Percentiles rank a stretch among this genome's conserved stretches.
These are phyloP conservation scores for Notolepis coatsorum DNA, from an alignment of 2,797 vertebrate genomes.

Conservation along the genomic window DNA sequence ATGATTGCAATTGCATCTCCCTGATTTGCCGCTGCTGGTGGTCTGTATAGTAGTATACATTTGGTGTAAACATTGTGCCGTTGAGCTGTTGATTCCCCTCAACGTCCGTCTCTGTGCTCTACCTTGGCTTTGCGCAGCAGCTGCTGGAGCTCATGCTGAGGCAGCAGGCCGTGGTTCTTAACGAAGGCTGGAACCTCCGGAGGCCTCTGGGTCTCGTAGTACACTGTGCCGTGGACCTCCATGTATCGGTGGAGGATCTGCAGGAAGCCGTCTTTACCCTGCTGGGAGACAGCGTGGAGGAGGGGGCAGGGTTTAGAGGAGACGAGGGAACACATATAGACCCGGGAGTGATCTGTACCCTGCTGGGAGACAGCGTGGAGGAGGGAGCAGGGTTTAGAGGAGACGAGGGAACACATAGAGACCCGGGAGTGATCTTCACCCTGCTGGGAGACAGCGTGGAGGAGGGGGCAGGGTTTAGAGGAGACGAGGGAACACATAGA, in stretches of 20 bases:
- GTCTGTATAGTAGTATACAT: too few species aligned
- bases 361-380: constrained; percentile 8
- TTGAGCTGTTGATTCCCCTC: too few species aligned
- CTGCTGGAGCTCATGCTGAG: constrained; percentile 95
- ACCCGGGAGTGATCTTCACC: too few species aligned
- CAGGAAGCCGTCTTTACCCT: constrained; percentile 96
- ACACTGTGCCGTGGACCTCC: constrained; percentile 97
- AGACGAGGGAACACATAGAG: too few species aligned
- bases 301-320: neutral
- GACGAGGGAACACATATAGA: constrained; percentile 11
- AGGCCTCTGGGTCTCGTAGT: constrained; percentile 94
- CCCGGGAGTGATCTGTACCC: too few species aligned
- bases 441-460: too few species aligned
- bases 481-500: too few species aligned
- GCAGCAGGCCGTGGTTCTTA: constrained; percentile 95
- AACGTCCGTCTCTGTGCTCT: constrained; percentile 31
- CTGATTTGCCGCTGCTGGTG: too few species aligned
- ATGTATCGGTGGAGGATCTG: constrained; percentile 94
- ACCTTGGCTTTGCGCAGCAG: constrained; percentile 96
- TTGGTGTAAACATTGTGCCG: too few species aligned
- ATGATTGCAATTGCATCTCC: too few species aligned
- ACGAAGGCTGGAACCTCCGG: constrained; percentile 95
- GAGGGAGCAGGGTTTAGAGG: neutral
- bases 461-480: too few species aligned
- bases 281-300: constrained; percentile 34